Evolutionary conservation across 2,113 vertebrate species (phyloP).

Genomic region (Sapayoa aenigma): DNA sequence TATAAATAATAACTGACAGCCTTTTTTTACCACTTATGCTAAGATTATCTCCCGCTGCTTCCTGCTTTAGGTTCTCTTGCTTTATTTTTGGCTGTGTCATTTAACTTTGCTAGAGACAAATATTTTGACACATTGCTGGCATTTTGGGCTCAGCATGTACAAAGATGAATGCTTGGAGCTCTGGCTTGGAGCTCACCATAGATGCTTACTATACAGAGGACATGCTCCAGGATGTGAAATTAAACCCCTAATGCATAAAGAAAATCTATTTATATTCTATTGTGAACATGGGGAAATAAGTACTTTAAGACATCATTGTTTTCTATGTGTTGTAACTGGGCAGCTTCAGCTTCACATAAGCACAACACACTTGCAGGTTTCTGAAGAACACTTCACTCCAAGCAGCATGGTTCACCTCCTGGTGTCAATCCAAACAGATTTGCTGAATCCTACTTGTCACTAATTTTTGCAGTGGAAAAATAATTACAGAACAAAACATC

Average conservation of each 20-base stretch:
- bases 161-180: background rate
- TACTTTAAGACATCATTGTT: background rate
- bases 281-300: background rate
- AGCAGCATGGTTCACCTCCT: background rate
- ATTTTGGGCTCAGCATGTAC: background rate
- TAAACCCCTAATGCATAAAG: background rate
- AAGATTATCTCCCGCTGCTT: conserved; percentile 10
- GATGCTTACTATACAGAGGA: background rate
- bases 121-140: background rate
- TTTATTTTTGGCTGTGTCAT: conserved; percentile 9
- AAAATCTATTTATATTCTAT: background rate
- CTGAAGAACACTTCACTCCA: background rate
- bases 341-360: background rate
- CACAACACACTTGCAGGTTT: background rate
- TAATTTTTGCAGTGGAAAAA: conserved; percentile 36
- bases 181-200: background rate
- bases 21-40: background rate
- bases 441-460: background rate
- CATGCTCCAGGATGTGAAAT: background rate
- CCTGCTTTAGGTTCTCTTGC: background rate
- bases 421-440: conserved; percentile 9
- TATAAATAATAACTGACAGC: background rate
- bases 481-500: background rate
- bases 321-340: background rate
- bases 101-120: background rate